Percentiles rank a stretch among this genome's conserved stretches.
Evolutionary conservation across 2,888 invertebrate species (phyloP).

Genomic region (Hesperia comma): DNA sequence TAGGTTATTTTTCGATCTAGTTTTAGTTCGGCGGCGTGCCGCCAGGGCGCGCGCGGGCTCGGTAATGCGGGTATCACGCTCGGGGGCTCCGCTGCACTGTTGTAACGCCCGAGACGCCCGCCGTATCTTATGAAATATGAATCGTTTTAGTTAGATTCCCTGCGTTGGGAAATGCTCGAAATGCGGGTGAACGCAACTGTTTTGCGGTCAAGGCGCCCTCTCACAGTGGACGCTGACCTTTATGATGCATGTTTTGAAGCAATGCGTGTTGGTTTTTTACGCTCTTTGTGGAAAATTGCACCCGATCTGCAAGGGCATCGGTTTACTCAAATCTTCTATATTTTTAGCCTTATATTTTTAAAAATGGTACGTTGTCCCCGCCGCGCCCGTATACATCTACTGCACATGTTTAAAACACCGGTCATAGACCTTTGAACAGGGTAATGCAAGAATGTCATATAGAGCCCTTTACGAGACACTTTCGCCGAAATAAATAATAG

Average conservation of each 20-base stretch:
- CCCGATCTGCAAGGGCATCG: neutral
- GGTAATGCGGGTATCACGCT: slow-evolving; percentile 42
- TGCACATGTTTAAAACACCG: too few species aligned
- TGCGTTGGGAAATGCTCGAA: slow-evolving; percentile 70
- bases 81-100: slow-evolving; percentile 48
- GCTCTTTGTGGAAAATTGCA: neutral
- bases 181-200: slow-evolving; percentile 72
- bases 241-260: slow-evolving; percentile 41
- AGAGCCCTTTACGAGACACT: too few species aligned
- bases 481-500: too few species aligned
- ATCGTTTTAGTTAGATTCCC: slow-evolving; percentile 73
- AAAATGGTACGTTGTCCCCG: too few species aligned
- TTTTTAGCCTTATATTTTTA: too few species aligned
- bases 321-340: neutral
- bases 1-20: slow-evolving; percentile 6
- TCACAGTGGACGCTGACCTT: slow-evolving; percentile 61
- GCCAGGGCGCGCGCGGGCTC: slow-evolving; percentile 50
- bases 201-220: slow-evolving; percentile 74
- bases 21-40: slow-evolving; percentile 53
- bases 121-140: slow-evolving; percentile 73
- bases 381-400: too few species aligned
- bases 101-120: slow-evolving; percentile 44
- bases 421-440: too few species aligned
- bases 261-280: slow-evolving; percentile 1
- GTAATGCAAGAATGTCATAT: too few species aligned